phyloP scores from a whole-genome alignment of 2,797 vertebrate species.

The Lophotriccus pileatus region DNA sequence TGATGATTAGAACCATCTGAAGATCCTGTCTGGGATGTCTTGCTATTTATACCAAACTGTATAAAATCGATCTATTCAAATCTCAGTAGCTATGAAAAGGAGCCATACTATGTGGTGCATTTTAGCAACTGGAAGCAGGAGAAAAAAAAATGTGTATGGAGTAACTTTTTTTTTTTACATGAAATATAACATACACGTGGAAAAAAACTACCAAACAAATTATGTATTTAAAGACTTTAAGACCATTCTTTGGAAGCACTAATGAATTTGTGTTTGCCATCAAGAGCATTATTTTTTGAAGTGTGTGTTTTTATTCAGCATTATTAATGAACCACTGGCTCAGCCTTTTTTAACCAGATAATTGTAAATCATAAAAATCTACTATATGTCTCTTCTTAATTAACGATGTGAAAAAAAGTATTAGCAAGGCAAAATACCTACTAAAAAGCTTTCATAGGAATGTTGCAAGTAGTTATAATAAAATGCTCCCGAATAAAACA shows the following conservation, averaged over 20 bases:
- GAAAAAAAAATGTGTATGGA: background rate
- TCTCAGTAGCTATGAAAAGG: background rate
- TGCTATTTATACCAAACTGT: background rate
- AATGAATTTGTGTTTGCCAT: constrained; percentile 12
- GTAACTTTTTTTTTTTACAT: background rate
- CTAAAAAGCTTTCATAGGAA: background rate
- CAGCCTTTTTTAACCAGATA: background rate
- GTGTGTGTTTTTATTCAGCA: background rate
- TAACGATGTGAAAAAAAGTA: background rate
- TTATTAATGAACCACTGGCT: background rate
- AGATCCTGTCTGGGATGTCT: background rate
- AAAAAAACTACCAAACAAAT: constrained; percentile 7
- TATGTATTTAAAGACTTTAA: background rate
- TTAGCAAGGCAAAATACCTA: background rate
- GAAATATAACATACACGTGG: background rate
- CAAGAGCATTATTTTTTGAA: background rate
- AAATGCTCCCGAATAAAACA: background rate
- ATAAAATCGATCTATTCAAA: background rate
- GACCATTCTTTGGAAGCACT: constrained; percentile 1
- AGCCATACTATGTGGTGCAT: background rate
- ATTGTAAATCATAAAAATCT: background rate
- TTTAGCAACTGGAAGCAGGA: background rate
- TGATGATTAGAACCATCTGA: constrained; percentile 48
- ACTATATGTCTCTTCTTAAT: background rate
- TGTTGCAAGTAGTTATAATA: background rate